Conservation (phyloP, 2,113 vertebrate genomes). For the Aspiorhynchus laticeps region DNA sequence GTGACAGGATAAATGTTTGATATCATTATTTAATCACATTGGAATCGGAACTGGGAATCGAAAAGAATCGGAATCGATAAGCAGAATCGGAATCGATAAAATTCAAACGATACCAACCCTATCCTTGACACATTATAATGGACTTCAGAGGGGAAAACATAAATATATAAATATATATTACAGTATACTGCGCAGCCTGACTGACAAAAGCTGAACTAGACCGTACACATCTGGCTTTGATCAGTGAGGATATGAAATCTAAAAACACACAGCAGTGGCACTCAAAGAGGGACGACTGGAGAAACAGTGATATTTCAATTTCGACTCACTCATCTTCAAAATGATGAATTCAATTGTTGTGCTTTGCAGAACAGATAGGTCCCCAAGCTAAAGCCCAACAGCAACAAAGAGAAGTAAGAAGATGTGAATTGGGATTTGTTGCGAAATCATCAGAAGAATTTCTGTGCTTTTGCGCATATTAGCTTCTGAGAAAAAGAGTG, state of each 20-base stretch:
- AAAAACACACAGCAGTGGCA: background rate
- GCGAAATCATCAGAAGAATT: background rate
- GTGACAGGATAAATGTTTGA: no score
- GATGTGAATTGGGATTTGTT: background rate
- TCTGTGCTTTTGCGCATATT: background rate
- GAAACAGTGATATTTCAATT: background rate
- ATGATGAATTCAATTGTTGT: conserved; percentile 12
- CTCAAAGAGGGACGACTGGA: background rate
- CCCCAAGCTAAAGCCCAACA: background rate
- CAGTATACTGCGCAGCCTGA: background rate
- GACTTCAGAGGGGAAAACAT: background rate
- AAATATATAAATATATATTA: background rate
- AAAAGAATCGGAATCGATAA: no score
- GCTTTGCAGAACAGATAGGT: background rate
- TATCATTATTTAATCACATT: no score
- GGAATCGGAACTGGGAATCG: no score
- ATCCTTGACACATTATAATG: background rate
- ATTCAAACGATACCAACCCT: no score
- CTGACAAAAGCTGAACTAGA: conserved; percentile 1
- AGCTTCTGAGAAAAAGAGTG: background rate
- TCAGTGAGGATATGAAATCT: background rate
- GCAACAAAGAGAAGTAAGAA: background rate
- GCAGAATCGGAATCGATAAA: no score
- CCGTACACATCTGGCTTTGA: conserved; percentile 20
- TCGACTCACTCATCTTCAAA: conserved; percentile 7